Conservation (phyloP, 2,113 vertebrate species). For the Psephotus haematonotus region DNA sequence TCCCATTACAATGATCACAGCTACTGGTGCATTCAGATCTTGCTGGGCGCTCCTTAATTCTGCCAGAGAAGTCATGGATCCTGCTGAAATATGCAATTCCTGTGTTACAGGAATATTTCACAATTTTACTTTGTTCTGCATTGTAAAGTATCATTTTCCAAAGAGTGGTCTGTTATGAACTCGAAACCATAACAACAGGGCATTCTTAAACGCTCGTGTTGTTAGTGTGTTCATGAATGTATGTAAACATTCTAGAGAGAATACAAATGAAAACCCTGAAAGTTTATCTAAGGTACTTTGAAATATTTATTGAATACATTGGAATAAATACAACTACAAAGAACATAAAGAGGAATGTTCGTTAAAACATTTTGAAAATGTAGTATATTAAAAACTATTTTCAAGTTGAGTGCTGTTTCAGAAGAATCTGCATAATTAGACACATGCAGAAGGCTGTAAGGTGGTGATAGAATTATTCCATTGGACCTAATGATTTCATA, state of each 20-base stretch:
- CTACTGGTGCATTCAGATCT: background rate
- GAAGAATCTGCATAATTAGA: background rate
- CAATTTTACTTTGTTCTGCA: background rate
- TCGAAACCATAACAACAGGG: background rate
- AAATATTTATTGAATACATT: background rate
- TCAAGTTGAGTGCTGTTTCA: background rate
- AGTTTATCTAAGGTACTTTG: background rate
- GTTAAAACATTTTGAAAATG: background rate
- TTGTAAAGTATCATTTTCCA: background rate
- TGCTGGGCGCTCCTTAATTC: background rate
- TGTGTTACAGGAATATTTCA: background rate
- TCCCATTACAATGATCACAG: background rate
- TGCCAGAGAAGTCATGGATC: background rate
- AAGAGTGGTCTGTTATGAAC: background rate
- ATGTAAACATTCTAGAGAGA: background rate
- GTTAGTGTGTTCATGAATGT: background rate
- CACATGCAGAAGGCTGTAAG: background rate
- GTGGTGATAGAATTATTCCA: background rate
- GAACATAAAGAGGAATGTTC: background rate
- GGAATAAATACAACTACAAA: background rate
- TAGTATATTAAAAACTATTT: background rate
- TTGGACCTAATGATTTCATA: background rate
- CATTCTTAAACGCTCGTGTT: background rate
- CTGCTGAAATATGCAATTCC: background rate
- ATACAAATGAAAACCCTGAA: background rate